These are phyloP conservation scores for Apodemus speciosus DNA, from an alignment of 2,113 vertebrate species.

Conservation along the genomic window DNA sequence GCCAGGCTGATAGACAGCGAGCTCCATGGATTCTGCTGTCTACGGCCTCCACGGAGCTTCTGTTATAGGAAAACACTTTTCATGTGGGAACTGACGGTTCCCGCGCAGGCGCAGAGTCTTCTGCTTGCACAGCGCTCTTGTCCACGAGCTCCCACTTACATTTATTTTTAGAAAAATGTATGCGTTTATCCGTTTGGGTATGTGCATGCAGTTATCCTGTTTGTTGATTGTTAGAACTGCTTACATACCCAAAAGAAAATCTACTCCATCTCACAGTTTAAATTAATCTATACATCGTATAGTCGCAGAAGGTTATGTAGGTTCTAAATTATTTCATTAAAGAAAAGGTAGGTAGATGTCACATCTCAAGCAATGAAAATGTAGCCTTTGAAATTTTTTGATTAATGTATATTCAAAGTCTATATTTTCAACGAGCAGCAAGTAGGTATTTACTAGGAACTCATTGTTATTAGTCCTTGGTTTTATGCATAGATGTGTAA, in stretches of 20 bases:
- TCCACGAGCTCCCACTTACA: background rate
- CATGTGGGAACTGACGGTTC: background rate
- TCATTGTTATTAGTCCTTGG: background rate
- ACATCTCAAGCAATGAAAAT: background rate
- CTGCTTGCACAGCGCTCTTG: background rate
- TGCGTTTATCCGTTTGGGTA: background rate
- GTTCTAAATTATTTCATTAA: constrained; percentile 23
- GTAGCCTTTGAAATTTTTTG: constrained; percentile 13
- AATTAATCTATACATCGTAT: background rate
- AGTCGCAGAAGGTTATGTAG: background rate
- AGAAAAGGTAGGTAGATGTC: background rate
- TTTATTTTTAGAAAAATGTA: constrained; percentile 12
- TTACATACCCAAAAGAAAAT: background rate
- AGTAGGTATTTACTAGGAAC: background rate
- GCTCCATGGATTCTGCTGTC: background rate
- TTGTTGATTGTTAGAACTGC: constrained; percentile 1
- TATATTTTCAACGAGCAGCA: constrained; percentile 2
- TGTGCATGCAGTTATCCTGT: background rate
- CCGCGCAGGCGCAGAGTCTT: no score
- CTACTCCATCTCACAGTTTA: background rate
- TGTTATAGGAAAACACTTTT: no score
- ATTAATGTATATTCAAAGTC: background rate
- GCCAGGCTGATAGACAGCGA: background rate
- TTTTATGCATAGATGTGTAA: background rate
- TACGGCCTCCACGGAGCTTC: background rate